Evolutionary conservation across 2,797 vertebrate species (phyloP), one percentile per base, ranked within the genome.

Genomic region (Sus cebifrons): DNA sequence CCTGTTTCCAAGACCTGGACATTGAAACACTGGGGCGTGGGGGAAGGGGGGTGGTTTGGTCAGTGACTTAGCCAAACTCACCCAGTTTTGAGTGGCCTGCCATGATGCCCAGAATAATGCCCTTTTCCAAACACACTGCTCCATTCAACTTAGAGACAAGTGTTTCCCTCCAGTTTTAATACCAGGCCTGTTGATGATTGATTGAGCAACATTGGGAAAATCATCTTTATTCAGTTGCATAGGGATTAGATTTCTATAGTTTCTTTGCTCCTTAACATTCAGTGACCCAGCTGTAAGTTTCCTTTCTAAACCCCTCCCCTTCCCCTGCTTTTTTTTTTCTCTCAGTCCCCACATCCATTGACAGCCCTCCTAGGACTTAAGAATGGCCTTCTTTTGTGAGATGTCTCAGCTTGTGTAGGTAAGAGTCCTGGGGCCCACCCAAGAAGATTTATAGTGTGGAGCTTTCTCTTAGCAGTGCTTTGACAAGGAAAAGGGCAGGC

Each of bases 401-500:
- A 67, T 65, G 65, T 67, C 75, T 89, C 87, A 56, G 94, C 36
- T 86, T 91, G 36, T 44, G 62, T 81, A 86, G 70, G 93, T 95
- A 89, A 49, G 5, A 64, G 52, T 82, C 52, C 49, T 73, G 20
- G 79, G 92, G 96, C 92, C 97, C 97, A 97, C 94, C 98, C 97
- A 97, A 70, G 96, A 93, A 97, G 95, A 96, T 94, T 97, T 95
- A 93, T 49, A 90, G 64, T 56, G 68, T 75, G 60, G 71, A n/a
- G 32, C 71, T 91, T 95, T 95, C 92, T 95, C 70, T 93, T 89
- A 93, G 89, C 68, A 27, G 68, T 82, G 86, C 89, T 96, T 97
- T 98, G 93, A 97, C 83, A 87, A 90, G 94, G 89, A 97, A 97
- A 96, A 94, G 96, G 96, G 97, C 94, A 75, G 52, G 73, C 96